Evolutionary conservation across 2,113 vertebrate species (phyloP).

Genomic region (Heptranchias perlo): DNA sequence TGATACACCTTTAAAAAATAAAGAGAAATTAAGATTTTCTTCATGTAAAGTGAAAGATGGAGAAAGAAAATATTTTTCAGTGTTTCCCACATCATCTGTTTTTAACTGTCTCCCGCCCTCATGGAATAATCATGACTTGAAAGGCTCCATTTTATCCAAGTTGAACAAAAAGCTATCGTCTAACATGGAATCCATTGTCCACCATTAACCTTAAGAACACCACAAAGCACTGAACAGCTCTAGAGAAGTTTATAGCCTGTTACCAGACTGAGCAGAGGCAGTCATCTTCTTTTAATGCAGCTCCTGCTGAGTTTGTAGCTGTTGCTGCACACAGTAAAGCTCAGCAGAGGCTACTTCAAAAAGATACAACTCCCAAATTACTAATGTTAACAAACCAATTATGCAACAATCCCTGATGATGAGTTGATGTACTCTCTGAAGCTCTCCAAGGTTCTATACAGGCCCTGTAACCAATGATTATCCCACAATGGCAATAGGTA

Average conservation of each 20-base stretch:
- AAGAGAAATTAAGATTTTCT: slow-evolving; percentile 18
- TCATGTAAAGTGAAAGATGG: slow-evolving; percentile 21
- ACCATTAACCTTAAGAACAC: background rate
- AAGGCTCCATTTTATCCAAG: background rate
- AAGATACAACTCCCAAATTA: background rate
- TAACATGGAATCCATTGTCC: background rate
- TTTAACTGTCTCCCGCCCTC: background rate
- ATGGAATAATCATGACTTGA: slow-evolving; percentile 7
- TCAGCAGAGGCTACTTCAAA: background rate
- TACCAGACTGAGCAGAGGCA: background rate
- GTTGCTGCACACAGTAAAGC: background rate
- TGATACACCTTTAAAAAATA: slow-evolving; percentile 31
- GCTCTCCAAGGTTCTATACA: background rate
- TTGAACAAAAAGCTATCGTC: background rate
- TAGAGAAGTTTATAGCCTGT: background rate
- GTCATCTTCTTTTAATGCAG: background rate
- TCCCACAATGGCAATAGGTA: background rate
- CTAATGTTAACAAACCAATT: background rate
- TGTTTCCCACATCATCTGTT: background rate
- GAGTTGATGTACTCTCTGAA: background rate
- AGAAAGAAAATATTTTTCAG: slow-evolving; percentile 2
- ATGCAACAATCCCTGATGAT: background rate
- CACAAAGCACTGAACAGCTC: background rate
- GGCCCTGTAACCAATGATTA: background rate
- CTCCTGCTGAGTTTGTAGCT: background rate